Evolutionary conservation across 2,113 vertebrate species (phyloP).

Genomic region (Heteronetta atricapilla): DNA sequence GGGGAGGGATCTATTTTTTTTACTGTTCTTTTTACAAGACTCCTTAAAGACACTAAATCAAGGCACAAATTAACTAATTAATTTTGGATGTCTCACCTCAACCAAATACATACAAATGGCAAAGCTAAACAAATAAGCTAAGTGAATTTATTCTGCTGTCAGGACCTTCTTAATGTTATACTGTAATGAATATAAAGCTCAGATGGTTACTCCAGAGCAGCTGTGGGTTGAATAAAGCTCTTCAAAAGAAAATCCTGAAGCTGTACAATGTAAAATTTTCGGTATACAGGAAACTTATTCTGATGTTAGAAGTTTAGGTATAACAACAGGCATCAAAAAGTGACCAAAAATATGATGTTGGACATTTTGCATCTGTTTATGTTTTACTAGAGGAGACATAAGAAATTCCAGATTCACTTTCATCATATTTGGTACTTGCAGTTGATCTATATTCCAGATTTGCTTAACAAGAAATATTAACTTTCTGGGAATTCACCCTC

Average conservation of each 20-base stretch:
- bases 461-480: conserved; percentile 34
- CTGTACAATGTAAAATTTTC: neutral
- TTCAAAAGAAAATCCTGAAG: neutral
- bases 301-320: neutral
- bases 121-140: neutral
- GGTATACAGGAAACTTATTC: neutral
- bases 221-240: neutral
- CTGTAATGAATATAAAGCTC: neutral
- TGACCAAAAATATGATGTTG: conserved; percentile 3
- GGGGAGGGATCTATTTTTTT: neutral
- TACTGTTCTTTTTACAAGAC: neutral
- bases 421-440: conserved; percentile 21
- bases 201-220: neutral
- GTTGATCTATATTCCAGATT: conserved; percentile 55
- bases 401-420: conserved; percentile 55
- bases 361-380: conserved; percentile 56
- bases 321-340: neutral
- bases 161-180: neutral
- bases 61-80: neutral
- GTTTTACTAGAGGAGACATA: neutral
- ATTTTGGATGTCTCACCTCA: neutral
- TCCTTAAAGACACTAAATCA: neutral
- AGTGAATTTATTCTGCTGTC: neutral
- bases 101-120: neutral
- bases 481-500: conserved; percentile 3